Percentiles rank a stretch among this genome's conserved stretches.
Evolutionary conservation across 2,797 vertebrate genomes (phyloP).

Genomic region (Morelia viridis): DNA sequence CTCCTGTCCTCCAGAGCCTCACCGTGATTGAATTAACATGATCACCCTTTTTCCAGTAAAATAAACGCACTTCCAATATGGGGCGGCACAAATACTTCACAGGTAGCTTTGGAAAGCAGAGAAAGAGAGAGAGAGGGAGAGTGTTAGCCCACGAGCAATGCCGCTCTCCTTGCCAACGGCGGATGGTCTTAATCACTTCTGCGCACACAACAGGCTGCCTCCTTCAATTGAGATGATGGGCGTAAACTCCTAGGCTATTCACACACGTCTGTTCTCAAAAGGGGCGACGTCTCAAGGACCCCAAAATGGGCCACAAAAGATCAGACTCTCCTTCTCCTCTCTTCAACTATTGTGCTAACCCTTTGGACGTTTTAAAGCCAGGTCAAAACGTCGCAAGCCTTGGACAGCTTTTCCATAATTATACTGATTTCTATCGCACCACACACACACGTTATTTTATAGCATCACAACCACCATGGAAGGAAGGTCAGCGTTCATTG

Average conservation of each 20-base stretch:
- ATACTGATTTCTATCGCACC: neutral
- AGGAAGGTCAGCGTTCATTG: neutral
- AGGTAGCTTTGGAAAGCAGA: neutral
- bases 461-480: neutral
- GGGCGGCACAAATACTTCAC: neutral
- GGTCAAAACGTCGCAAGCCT: neutral
- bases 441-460: neutral
- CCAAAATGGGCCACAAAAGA: neutral
- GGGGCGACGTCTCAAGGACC: neutral
- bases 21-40: constrained; percentile 33
- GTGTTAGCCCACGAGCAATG: neutral
- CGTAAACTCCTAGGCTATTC: accelerated
- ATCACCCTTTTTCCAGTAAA: constrained; percentile 45
- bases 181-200: no score
- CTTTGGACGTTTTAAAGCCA: neutral
- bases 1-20: constrained; percentile 36
- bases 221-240: accelerated
- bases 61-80: constrained; percentile 21
- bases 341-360: neutral
- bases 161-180: neutral
- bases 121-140: neutral
- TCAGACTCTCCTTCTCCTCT: neutral
- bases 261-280: neutral
- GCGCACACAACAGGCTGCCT: no score
- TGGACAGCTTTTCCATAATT: neutral